Evolutionary conservation across 2,113 vertebrate species (phyloP), one percentile per base, ranked within the genome.

Genomic region (Cynoglossus semilaevis): DNA sequence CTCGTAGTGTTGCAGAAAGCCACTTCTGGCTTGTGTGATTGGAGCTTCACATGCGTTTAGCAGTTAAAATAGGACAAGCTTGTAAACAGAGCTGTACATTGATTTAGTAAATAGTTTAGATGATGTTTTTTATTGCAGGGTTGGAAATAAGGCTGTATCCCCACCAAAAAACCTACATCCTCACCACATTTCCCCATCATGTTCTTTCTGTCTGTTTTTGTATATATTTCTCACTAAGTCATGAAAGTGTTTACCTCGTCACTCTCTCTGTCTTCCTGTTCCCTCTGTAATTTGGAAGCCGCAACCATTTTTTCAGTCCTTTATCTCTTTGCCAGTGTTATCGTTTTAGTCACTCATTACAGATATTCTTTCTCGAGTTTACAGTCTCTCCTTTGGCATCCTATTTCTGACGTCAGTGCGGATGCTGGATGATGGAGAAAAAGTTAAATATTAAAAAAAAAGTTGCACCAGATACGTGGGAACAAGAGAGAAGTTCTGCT

Each of bases 31-130:
- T 64, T 70, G 63, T 69, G 40, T 63, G 42, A 47, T 36, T 35
- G 22, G 37, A 57, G 54, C 48, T 15, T 44, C 61, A 74, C 76
- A 63, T 76, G 52, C 46, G 66, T 58, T 43, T 41, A 52, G 43
- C 38, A 36, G 62, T 51, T 37, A 49, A 67, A 65, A 55, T 53
- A 62, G 41, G 47, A 63, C 51, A 49, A 36, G n/a, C 16, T 35
- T 62, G 46, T 83, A 82, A 75, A 82, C 82, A 71, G 46, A 15
- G 36, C 46, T 35, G 38, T 58, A 17, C 67, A 68, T 67, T 47
- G 67, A 67, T 70, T 67, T 41, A 67, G 69, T 83, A 81, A 85
- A 83, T 76, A 55, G 60, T 70, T 81, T 78, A 43, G 58, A 74
- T 74, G 12, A 47, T 22, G 41, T 55, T 81, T 82, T 50, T 81